phyloP scores from a whole-genome alignment of 2,113 vertebrate species.

The Ceratotherium simum region DNA sequence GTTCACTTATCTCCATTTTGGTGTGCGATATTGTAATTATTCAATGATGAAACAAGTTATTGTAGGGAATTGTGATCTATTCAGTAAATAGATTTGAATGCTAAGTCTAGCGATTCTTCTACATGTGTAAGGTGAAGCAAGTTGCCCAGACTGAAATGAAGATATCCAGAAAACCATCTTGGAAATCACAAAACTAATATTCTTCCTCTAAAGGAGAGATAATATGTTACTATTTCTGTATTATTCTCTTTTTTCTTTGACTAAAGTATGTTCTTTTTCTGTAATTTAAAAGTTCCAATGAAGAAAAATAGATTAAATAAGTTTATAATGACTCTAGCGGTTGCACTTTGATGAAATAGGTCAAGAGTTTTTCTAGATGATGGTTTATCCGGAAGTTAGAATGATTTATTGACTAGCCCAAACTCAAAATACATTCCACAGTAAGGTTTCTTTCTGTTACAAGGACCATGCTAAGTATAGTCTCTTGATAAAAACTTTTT shows the following conservation, averaged over 20 bases:
- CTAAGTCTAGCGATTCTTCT: neutral
- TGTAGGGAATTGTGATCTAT: neutral
- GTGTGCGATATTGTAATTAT: neutral
- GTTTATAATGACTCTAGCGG: neutral
- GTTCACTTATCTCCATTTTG: neutral
- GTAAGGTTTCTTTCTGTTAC: constrained; percentile 3
- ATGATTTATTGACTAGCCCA: constrained; percentile 50
- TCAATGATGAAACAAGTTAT: neutral
- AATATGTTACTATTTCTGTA: neutral
- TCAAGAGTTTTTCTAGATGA: constrained; percentile 30
- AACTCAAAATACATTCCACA: constrained; percentile 57
- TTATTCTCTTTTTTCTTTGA: neutral
- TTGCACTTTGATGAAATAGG: constrained; percentile 35
- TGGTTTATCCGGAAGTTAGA: constrained; percentile 37
- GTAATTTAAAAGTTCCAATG: constrained; percentile 41
- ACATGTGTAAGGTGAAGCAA: neutral
- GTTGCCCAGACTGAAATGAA: neutral
- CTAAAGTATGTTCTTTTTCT: neutral
- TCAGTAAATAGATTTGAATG: neutral
- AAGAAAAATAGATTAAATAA: constrained; percentile 12
- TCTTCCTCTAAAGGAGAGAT: neutral
- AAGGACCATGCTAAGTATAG: neutral
- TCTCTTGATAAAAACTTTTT: constrained; percentile 53
- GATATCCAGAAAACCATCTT: neutral
- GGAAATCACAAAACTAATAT: neutral